Base-by-base conservation (phyloP, 1,140 invertebrate genomes). In the Drosophila virilis region DNA sequence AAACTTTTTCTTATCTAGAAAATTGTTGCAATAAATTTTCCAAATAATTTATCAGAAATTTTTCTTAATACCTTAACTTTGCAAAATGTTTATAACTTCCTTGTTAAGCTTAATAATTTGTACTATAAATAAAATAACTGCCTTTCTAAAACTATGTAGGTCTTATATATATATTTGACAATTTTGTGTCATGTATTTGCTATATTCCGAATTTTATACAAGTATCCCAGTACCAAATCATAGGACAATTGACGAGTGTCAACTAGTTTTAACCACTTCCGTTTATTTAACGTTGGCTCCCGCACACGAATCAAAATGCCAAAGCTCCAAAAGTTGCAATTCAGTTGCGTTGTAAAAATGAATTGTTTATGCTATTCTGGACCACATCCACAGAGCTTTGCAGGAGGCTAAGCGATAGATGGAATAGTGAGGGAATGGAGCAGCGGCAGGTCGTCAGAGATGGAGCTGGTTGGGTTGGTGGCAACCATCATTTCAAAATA, bases 401-500 rank as follows among this genome's bases (percentile, higher is more conserved):
- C 38, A 69, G 43, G 17, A 69, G 43, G 17, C 35, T 40, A 50
- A 57, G 58, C 66, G 61, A 68, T 82, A 78, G 71, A 82, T 62
- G 52, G 66, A 60, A 62, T 50, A 57, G 42, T 68, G 46, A 43
- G 50, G 58, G 43, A 28, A 17, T 7, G 52, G 52, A 22, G 22
- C 22, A 22, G 22, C 22, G 42, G 35, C 28, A 32, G 67, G 37
- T 58, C 57, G 43, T 46, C 10, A 13, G 42, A 51, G 58, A 38
- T 35, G 32, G 45, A 57, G 51, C 6, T 48, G 33, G 42, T 32
- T 51, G 45, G 67, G 51, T 33, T 35, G 45, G 50, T 48, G 57
- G 43, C 37, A 52, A 59, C 32, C 86, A 90, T 90, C 86, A 90
- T 90, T 86, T 86, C 85, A 90, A 90, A 90, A 82, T 77, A 90